Percentiles rank a stretch among this genome's conserved stretches.
Conservation (phyloP, 2,113 vertebrate species). For the Neotoma lepida region DNA sequence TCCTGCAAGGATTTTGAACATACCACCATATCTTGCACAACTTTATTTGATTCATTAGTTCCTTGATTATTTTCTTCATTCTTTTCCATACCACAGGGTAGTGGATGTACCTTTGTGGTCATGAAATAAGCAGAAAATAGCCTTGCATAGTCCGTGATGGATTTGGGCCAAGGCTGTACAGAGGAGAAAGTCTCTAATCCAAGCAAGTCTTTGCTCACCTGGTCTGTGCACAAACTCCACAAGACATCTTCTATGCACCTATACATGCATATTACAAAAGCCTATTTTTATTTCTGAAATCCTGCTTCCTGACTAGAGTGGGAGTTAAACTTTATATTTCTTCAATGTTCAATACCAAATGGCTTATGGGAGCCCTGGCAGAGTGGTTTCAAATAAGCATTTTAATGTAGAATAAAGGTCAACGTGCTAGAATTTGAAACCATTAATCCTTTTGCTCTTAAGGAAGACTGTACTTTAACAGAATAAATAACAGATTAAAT, state of each 20-base stretch:
- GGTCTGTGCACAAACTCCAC: slow-evolving; percentile 23
- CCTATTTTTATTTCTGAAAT: slow-evolving; percentile 77
- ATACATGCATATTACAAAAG: slow-evolving; percentile 55
- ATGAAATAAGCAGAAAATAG: slow-evolving; percentile 35
- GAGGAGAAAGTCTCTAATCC: not conserved
- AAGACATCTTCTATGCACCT: slow-evolving; percentile 33
- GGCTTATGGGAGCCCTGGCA: slow-evolving; percentile 83
- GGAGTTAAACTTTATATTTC: slow-evolving; percentile 85
- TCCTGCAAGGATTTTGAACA: not conserved
- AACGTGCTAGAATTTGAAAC: slow-evolving; percentile 85
- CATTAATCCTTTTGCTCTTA: slow-evolving; percentile 90
- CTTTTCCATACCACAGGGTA: not conserved
- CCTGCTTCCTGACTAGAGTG: slow-evolving; percentile 69
- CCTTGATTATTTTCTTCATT: not conserved
- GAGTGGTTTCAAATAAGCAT: slow-evolving; percentile 88
- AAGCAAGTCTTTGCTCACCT: slow-evolving; percentile 39
- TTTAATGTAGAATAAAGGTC: slow-evolving; percentile 90
- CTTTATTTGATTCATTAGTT: slow-evolving; percentile 1
- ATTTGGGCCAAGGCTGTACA: not conserved
- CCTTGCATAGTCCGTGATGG: not conserved
- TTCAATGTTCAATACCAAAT: slow-evolving; percentile 85
- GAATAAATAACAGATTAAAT: slow-evolving; percentile 85
- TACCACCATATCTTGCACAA: not conserved
- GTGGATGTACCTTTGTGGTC: not conserved
- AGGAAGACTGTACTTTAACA: slow-evolving; percentile 84